Evolutionary conservation across 2,888 invertebrate species (phyloP), one percentile per base, ranked within the genome.

Genomic region (Ophion ventricosus): DNA sequence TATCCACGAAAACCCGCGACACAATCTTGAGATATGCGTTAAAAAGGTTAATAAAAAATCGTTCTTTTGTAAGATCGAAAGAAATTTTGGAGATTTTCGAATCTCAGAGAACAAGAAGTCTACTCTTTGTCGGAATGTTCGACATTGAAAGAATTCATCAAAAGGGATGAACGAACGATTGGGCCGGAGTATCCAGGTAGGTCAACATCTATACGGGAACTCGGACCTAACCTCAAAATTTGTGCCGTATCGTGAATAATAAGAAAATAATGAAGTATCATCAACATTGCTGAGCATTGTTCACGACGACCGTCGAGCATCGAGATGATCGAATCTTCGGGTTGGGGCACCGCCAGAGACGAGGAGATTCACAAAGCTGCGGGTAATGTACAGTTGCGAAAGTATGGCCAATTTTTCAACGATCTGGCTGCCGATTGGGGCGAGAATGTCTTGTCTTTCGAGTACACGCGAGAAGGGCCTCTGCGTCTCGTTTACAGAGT

Each of bases 361-460:
- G 92, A 92, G 78, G 90, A 90, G 17, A 90, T 93, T 61, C 88
- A 92, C 84, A 93, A 94, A 89, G 92, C 94, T 23, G 94, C 94
- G n/a, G 95, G 94, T 35, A 94, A 95, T 83, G 93, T 94, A 54
- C 95, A 95, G 86, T 88, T 95, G 20, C 94, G 94, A 78, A 94
- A 94, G 77, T 95, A 94, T 90, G 94, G 95, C 1, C 91, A 93
- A 77, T 95, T 95, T 90, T 93, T 95, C 73, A 94, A 95, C 76
- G 92, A 93, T 57, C 93, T 94, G 83, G 92, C 92, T 57, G 90
- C 92, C 26, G 91, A 86, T 40, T 87, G 87, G 10, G 89, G 88
- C 87, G 86, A 87, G 11, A 85, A 88, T 25, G 85, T 87, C 2
- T 91, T 91, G 14, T 85, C 88, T 1, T 80, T 93, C 10, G 90